These are phyloP conservation scores for Addax nasomaculatus DNA, from an alignment of 2,113 vertebrate genomes.

Conservation along the genomic window DNA sequence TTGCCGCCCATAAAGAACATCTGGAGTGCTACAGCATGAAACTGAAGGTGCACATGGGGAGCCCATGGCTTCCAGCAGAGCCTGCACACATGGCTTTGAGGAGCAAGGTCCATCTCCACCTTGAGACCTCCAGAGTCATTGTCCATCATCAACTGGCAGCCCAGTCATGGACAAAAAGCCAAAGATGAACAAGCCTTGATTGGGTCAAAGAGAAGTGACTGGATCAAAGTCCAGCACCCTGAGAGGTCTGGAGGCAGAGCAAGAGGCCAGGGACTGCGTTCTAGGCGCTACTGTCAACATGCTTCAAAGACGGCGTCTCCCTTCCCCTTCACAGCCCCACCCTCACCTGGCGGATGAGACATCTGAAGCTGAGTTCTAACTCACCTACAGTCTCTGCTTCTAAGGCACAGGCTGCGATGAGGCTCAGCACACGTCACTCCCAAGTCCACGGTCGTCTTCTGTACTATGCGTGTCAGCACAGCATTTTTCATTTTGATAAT, in stretches of 20 bases:
- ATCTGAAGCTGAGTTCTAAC: not conserved
- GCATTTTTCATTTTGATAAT: not conserved
- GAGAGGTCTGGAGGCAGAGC: not conserved
- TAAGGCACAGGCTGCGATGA: not conserved
- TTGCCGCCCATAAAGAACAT: slow-evolving; percentile 48
- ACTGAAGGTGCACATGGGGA: slow-evolving; percentile 10
- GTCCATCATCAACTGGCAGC: not conserved
- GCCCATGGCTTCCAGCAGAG: not conserved
- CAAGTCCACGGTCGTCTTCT: not conserved
- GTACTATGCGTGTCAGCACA: rapidly evolving
- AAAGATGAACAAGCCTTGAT: not conserved
- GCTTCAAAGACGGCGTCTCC: not conserved
- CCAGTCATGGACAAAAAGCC: not conserved
- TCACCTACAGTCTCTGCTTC: not conserved
- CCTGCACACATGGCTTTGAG: slow-evolving; percentile 18
- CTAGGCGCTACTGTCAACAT: rapidly evolving
- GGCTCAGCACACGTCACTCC: not conserved
- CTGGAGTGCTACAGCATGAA: not conserved
- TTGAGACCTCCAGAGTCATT: slow-evolving; percentile 20
- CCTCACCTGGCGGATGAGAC: not conserved
- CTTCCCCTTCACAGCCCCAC: not conserved
- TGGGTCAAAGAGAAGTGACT: not conserved
- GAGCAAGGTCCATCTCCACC: slow-evolving; percentile 45
- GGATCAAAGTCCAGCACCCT: not conserved
- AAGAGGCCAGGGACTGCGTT: not conserved